Base-by-base conservation (phyloP, 2,797 vertebrate species). In the Diceros bicornis region DNA sequence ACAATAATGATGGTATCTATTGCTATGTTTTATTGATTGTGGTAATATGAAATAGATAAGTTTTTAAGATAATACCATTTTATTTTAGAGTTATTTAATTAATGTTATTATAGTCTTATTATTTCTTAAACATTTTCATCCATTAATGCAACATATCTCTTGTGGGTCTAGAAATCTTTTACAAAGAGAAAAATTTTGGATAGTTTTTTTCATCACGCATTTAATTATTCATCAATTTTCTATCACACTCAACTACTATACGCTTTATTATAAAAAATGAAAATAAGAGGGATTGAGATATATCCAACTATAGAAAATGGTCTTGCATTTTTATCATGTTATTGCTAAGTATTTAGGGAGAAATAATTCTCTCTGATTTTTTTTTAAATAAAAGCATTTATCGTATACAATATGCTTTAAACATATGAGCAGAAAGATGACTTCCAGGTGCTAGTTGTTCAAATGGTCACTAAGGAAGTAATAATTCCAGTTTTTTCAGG, bases 71-170 rank as follows among this genome's bases (percentile, higher is more conserved):
- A 91, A 75, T 97, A 92, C 47, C 18, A 91, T 75, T 96, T 91
- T 72, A 98, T 96, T 90, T 97, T 59, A 75, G 57, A 96, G 50
- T 94, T 95, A 94, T 97, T 98, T 86, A 96, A 83, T 94, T 75
- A 27, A 1, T 82, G 14, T 96, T 96, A 62, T 57, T 95, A 59
- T 47, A 72, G 59, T 87, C 47, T 75, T 41, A 18, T 27, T 72
- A 94, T 55, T 79, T 2, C 23, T 9, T 44, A 74, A 97, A 18
- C 37, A 57, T 44, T 94, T 97, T 97, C 27, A 88, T 96, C 62
- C 2, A 87, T 32, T 93, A 47, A 92, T 71, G 4, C 2, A 92
- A 85, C 4, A 78, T 95, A 93, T 79, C 32, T 23, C 29, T 87
- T 89, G n/a, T 25, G 44, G 2, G 52, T 94, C 55, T 92, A 95